Base-by-base conservation (phyloP, 2,113 vertebrate genomes). In the Miniopterus natalensis region DNA sequence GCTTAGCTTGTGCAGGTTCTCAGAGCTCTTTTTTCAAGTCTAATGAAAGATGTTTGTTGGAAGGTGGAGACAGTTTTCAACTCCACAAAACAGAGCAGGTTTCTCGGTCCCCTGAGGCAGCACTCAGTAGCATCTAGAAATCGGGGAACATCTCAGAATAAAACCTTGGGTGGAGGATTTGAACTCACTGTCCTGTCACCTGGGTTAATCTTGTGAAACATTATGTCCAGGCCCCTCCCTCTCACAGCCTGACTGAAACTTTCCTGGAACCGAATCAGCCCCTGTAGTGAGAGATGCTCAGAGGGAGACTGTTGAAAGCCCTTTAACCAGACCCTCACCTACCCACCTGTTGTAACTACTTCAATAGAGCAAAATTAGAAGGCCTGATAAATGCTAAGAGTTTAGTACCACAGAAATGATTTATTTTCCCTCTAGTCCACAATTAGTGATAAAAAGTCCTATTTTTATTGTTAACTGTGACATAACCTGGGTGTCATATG, bases 381-480 rank as follows among this genome's bases (percentile, higher is more conserved):
- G 21, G 78, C 93, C 91, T 95, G 89, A 92, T 91, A 96, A 88
- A 88, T 42, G 71, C 80, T 68, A 74, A 77, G 94, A 95, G 97
- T 94, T 96, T 96, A 98, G 84, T 95, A 86, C 87, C 92, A 95
- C 90, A 88, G 89, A 97, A 95, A 90, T 94, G 0, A 78, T 66
- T 93, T 97, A 93, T 96, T 96, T 97, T 95, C 92, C 96, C 95
- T 77, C 47, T 92, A 73, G 92, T 71, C 94, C 66, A 95, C 94
- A 73, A 45, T 80, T 84, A 97, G 96, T 96, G 90, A 96, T 93
- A 3, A 71, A 97, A 91, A 97, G 36, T 94, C 85, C 90, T 94
- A 42, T 97, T 97, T 97, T 97, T 0, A 95, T 75, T 85, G 95
- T 98, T 98, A 97, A 84, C 78, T 53, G 98, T 98, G 98, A 97